These are phyloP conservation scores for Drosophila falleni DNA, from an alignment of 2,888 invertebrate genomes.

Conservation along the genomic window DNA sequence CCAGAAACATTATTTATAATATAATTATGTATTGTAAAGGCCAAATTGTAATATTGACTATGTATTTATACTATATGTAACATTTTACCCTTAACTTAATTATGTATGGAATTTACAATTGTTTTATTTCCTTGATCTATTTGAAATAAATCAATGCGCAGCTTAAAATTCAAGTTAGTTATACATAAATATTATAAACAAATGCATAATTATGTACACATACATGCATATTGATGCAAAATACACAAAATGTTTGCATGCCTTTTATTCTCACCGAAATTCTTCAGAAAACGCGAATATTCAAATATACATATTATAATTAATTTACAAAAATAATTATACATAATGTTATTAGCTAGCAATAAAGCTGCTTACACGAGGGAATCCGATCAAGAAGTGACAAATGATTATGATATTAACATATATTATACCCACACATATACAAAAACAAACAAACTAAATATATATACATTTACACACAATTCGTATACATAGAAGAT, in stretches of 20 bases:
- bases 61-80: slow-evolving; percentile 17
- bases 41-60: slow-evolving; percentile 28
- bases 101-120: slow-evolving; percentile 9
- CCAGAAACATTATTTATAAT: slow-evolving; percentile 10
- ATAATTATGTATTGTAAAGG: slow-evolving; percentile 18
- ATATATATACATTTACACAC: slow-evolving; percentile 13
- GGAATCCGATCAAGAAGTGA: slow-evolving; percentile 12
- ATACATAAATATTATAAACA: slow-evolving; percentile 2
- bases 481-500: slow-evolving; percentile 39
- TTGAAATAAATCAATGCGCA: slow-evolving; percentile 28
- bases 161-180: slow-evolving; percentile 15
- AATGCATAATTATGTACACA: slow-evolving; percentile 6
- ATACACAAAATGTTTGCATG: slow-evolving; percentile 58
- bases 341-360: slow-evolving; percentile 30
- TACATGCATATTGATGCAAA: slow-evolving; percentile 4
- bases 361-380: slow-evolving; percentile 42
- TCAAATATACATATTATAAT: slow-evolving; percentile 12
- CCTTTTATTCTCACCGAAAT: slow-evolving; percentile 73
- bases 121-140: slow-evolving; percentile 30
- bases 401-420: slow-evolving; percentile 34
- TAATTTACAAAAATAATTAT: slow-evolving; percentile 16
- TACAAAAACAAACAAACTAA: slow-evolving; percentile 26
- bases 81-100: slow-evolving; percentile 3
- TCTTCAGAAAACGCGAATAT: slow-evolving; percentile 53
- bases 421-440: slow-evolving; percentile 5